A percentile compares a stretch with the other conserved stretches of the same genome.
Evolutionary conservation across 2,888 invertebrate species (phyloP).

Genomic region (Osedax frankpressi): DNA sequence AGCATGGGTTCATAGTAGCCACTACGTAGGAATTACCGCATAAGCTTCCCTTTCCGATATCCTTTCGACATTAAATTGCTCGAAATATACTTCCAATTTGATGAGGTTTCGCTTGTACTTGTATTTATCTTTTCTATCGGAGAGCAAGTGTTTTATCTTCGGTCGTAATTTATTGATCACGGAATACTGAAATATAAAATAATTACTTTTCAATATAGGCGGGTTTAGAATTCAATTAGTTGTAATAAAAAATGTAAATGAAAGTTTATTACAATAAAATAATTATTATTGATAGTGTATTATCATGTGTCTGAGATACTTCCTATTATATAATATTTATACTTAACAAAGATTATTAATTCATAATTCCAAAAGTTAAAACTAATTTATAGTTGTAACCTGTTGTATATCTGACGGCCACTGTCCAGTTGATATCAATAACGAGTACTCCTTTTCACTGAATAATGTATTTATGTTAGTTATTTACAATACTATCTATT

Average conservation of each 20-base stretch:
- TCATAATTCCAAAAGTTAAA: conserved; percentile 18
- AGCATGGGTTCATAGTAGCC: no score
- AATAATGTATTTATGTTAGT: no score
- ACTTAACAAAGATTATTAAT: conserved; percentile 16
- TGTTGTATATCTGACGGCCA: conserved; percentile 24
- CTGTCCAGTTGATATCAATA: conserved; percentile 22
- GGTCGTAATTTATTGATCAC: not conserved
- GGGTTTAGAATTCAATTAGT: no score
- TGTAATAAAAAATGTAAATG: no score
- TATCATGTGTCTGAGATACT: conserved; percentile 8
- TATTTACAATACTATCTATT: no score
- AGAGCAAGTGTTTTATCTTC: conserved; percentile 10
- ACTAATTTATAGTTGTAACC: conserved; percentile 15
- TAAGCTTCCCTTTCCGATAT: conserved; percentile 22
- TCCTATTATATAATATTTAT: conserved; percentile 7
- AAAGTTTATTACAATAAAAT: conserved; percentile 16
- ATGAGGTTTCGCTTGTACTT: conserved; percentile 23
- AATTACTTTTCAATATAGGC: no score
- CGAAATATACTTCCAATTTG: conserved; percentile 23
- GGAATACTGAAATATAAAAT: no score
- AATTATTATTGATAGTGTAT: not conserved
- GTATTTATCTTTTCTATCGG: conserved; percentile 16
- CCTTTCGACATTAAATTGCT: conserved; percentile 23
- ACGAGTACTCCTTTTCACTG: conserved; percentile 18
- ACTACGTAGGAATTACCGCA: conserved; percentile 12